Evolutionary conservation across 2,888 invertebrate genomes (phyloP), one percentile per base, ranked within the genome.

Genomic region (Oscheius sp.): DNA sequence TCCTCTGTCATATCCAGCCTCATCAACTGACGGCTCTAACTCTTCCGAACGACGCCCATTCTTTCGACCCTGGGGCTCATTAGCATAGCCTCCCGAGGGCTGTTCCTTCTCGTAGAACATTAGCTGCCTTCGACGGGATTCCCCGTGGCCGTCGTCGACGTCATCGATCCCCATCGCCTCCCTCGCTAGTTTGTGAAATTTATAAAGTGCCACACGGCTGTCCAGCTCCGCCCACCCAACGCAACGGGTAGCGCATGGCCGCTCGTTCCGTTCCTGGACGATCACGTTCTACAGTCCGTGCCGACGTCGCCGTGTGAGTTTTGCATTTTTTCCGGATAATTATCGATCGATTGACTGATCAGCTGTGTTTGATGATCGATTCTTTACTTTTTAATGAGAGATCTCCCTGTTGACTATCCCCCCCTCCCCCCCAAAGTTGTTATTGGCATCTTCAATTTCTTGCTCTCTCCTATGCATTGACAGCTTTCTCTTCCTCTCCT

Each of bases 141-240:
- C 44, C 59, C 26, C 26, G 59, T 33, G n/a, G 33, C 20, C 22
- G 44, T 30, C 26, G 36, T 24, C 57, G 26, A 59, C 59, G 59
- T 59, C 59, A 59, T 59, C 59, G 59, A 59, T 59, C 41, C 59
- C 54, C 20, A 24, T 26, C 50, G n/a, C 32, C 32, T 54, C 57
- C 41, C 44, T 41, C 59, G 59, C 59, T 38, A 59, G 59, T 59
- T 59, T 59, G 41, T 59, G 59, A 59, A 59, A 59, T 59, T 59
- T 59, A 59, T 59, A 59, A 59, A 59, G 59, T 59, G 59, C 59
- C 59, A 59, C 59, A 59, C 59, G 59, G 59, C 59, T 59, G 59
- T 41, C 30, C 59, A 24, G 12, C 41, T 38, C 59, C 59, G 41
- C 59, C 59, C 59, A 24, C 59, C 22, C n/a, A n/a, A n/a, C n/a